Conservation (phyloP, 2,797 vertebrate species). For the Acipenser ruthenus region DNA sequence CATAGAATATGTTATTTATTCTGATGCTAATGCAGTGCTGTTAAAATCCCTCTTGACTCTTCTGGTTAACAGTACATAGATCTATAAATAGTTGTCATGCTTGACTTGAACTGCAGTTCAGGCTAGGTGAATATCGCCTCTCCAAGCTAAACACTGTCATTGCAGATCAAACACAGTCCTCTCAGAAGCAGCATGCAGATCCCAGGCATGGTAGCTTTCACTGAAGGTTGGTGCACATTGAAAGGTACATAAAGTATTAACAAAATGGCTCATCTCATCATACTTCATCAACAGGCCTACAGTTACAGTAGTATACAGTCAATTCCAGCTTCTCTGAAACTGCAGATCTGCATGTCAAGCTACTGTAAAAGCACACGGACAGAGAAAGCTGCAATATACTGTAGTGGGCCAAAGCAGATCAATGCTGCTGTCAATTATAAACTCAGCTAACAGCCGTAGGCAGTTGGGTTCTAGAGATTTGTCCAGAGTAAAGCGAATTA, state of each 20-base stretch:
- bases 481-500: background rate
- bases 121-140: conserved; percentile 14
- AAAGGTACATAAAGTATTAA: background rate
- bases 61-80: conserved; percentile 16
- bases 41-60: conserved; percentile 15
- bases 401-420: background rate
- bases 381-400: background rate
- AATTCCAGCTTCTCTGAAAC: background rate
- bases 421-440: background rate
- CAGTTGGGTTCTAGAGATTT: background rate
- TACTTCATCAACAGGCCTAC: no score
- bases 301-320: no score
- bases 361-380: background rate
- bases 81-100: conserved; percentile 32
- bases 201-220: no score
- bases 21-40: conserved; percentile 14
- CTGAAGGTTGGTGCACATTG: no score
- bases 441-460: background rate
- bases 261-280: no score
- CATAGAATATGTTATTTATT: conserved; percentile 15
- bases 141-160: conserved; percentile 23
- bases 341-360: background rate
- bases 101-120: conserved; percentile 22
- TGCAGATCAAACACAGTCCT: conserved; percentile 26
- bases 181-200: conserved; percentile 3